Conservation (phyloP, 2,113 vertebrate genomes). For the Carassius auratus region DNA sequence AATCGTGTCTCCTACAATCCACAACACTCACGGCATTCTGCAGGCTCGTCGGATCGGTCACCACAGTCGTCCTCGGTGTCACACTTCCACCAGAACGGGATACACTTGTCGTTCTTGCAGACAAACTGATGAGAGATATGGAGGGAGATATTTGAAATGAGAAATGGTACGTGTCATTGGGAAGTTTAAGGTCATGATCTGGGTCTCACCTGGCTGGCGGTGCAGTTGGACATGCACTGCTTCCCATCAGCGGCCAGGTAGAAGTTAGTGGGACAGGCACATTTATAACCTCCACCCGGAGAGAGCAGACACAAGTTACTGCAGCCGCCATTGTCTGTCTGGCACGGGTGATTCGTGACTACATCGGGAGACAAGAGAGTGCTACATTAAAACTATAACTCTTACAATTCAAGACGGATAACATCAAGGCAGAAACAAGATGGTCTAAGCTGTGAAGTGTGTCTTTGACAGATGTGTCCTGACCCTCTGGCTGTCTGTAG, state of each 20-base stretch:
- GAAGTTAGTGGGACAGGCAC: slow-evolving; percentile 97
- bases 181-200: background rate
- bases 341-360: slow-evolving; percentile 93
- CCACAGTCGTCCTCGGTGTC: slow-evolving; percentile 98
- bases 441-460: background rate
- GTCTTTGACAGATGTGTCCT: slow-evolving; percentile 21
- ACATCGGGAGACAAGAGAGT: slow-evolving; percentile 19
- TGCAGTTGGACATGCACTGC: slow-evolving; percentile 97
- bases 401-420: background rate
- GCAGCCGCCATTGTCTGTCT: slow-evolving; percentile 89
- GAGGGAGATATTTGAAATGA: background rate
- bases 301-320: slow-evolving; percentile 95
- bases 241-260: slow-evolving; percentile 88
- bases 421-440: background rate
- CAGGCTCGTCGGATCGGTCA: slow-evolving; percentile 91
- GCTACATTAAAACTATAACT: background rate
- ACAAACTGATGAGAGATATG: slow-evolving; percentile 82
- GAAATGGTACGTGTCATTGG: background rate
- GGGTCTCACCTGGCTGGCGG: slow-evolving; percentile 88
- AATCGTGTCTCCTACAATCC: background rate
- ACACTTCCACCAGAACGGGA: slow-evolving; percentile 99
- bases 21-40: slow-evolving; percentile 90
- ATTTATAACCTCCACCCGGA: slow-evolving; percentile 87
- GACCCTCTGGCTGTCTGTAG: slow-evolving; percentile 87
- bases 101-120: slow-evolving; percentile 99